phyloP scores from a whole-genome alignment of 2,113 vertebrate genomes.

The Rhegmatorhina hoffmannsi region DNA sequence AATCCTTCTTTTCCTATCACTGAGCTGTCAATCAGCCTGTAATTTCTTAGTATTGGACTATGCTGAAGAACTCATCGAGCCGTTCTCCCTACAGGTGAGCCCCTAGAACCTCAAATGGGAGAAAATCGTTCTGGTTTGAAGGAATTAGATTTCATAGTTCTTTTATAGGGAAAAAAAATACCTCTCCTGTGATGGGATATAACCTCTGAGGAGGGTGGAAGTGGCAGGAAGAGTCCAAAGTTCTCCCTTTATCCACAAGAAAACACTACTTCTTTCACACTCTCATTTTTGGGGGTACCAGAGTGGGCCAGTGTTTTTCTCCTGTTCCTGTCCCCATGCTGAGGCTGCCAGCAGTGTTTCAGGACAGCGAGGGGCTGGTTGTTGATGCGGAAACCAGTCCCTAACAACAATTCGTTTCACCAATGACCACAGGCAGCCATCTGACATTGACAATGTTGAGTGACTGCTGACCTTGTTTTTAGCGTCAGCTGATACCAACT shows the following conservation, averaged over 20 bases:
- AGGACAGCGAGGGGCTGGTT: not conserved
- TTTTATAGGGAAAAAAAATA: not conserved
- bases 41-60: not conserved
- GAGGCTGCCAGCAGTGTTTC: not conserved
- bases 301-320: not conserved
- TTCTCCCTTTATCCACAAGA: not conserved
- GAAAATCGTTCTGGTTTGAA: not conserved
- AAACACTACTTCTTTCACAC: not conserved
- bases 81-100: not conserved
- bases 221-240: not conserved
- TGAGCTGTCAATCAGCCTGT: slow-evolving; percentile 30
- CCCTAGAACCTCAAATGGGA: slow-evolving; percentile 16
- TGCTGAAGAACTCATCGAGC: not conserved
- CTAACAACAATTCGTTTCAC: slow-evolving; percentile 45
- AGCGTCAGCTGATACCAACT: slow-evolving; percentile 26
- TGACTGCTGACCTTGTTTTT: slow-evolving; percentile 62
- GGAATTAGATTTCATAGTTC: not conserved
- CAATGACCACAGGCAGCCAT: not conserved
- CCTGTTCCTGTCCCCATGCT: not conserved
- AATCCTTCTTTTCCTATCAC: slow-evolving; percentile 8
- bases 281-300: not conserved
- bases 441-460: slow-evolving; percentile 32
- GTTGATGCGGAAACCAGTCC: not conserved
- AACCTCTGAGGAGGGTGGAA: not conserved
- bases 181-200: not conserved